phyloP scores from a whole-genome alignment of 2,888 invertebrate species.

The Mayetiola destructor region DNA sequence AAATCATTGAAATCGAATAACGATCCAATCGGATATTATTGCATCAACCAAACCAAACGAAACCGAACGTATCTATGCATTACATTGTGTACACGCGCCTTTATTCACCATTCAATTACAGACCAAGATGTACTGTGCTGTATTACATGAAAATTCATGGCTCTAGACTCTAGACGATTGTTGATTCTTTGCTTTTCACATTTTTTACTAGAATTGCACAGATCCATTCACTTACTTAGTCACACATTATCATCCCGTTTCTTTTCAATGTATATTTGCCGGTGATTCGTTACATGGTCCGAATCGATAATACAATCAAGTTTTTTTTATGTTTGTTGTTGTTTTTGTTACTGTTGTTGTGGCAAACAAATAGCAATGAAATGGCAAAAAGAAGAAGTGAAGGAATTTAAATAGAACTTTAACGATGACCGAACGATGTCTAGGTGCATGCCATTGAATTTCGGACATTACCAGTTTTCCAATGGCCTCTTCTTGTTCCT shows the following conservation, averaged over 20 bases:
- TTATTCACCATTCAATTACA: no score
- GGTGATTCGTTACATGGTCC: no score
- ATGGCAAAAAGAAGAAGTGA: neutral
- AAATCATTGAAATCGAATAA: neutral
- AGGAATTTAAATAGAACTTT: constrained; percentile 2
- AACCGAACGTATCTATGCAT: no score
- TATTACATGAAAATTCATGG: no score
- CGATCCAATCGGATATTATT: no score
- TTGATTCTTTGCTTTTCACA: no score
- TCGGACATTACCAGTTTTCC: neutral
- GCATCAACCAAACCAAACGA: no score
- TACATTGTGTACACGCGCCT: no score
- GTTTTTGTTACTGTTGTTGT: neutral
- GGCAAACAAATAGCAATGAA: neutral
- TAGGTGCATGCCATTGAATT: neutral
- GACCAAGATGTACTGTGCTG: no score
- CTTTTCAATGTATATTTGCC: neutral
- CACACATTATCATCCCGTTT: constrained; percentile 2
- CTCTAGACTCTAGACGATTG: no score
- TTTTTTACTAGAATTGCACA: no score
- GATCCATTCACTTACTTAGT: neutral
- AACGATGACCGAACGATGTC: neutral
- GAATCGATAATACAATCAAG: no score
- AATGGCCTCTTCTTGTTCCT: neutral
- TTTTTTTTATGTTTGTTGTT: neutral